Evolutionary conservation across 2,797 vertebrate species (phyloP).

Genomic region (Micropoecilia bifurca): DNA sequence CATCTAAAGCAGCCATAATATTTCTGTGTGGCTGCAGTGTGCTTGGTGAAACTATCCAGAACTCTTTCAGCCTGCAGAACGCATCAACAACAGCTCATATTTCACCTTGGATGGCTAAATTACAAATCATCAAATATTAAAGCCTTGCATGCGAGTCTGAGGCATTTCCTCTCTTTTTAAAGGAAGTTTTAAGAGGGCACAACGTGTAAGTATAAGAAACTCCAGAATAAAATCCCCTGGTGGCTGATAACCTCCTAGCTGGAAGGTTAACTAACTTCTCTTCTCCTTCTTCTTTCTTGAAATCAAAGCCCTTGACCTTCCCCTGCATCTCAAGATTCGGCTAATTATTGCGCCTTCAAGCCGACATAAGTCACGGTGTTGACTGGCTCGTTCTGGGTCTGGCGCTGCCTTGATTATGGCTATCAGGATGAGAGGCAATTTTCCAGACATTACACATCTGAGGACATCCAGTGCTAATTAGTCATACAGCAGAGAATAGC

Average conservation of each 20-base stretch:
- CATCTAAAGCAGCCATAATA: constrained; percentile 1
- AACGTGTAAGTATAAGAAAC: constrained; percentile 8
- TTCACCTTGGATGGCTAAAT: constrained; percentile 24
- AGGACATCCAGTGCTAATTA: constrained; percentile 55
- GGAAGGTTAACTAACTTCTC: constrained; percentile 1
- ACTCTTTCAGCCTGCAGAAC: constrained; percentile 22
- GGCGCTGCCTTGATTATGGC: constrained; percentile 44
- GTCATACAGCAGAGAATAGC: constrained; percentile 52
- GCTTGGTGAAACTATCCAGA: constrained; percentile 16
- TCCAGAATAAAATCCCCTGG: background rate
- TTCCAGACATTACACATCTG: constrained; percentile 45
- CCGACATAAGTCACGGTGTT: constrained; percentile 46
- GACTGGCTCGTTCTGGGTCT: constrained; percentile 28
- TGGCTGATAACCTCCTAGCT: constrained; percentile 2
- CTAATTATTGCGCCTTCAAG: constrained; percentile 42
- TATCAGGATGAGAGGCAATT: constrained; percentile 33
- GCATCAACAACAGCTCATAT: constrained; percentile 18
- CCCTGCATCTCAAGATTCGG: constrained; percentile 35
- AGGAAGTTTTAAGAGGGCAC: constrained; percentile 2
- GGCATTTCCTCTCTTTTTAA: constrained; percentile 1
- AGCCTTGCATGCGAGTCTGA: constrained; percentile 4
- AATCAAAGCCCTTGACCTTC: constrained; percentile 35
- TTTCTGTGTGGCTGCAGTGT: background rate
- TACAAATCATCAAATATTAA: constrained; percentile 49
- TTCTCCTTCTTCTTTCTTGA: constrained; percentile 12